These are phyloP conservation scores for Lagorchestes hirsutus DNA, from an alignment of 2,797 vertebrate genomes.

Conservation along the genomic window DNA sequence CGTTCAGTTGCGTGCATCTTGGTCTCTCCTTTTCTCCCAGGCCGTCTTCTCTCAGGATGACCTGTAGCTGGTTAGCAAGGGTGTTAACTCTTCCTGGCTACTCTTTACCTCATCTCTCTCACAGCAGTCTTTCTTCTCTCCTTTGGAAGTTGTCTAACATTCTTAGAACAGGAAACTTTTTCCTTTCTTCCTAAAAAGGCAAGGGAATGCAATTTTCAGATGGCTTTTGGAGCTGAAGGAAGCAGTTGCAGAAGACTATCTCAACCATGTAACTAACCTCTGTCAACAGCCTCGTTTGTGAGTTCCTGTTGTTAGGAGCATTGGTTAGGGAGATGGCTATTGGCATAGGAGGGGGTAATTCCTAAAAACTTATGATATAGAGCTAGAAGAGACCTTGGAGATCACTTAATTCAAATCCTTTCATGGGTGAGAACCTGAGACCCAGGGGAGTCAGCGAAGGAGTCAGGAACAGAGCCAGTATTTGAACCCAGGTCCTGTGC, in stretches of 20 bases:
- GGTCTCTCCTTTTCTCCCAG: background rate
- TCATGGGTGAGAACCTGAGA: background rate
- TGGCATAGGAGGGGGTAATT: background rate
- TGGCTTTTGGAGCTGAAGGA: background rate
- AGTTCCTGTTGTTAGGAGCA: background rate
- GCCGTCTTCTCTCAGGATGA: background rate
- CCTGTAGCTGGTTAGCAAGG: background rate
- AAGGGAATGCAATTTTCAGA: background rate
- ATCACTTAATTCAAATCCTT: background rate
- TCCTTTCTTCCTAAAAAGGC: background rate
- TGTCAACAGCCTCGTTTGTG: background rate
- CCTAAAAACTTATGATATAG: background rate
- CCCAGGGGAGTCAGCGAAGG: background rate
- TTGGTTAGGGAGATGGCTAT: background rate
- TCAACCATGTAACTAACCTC: background rate
- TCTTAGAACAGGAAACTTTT: background rate
- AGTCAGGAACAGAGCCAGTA: background rate
- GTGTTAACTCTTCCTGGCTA: background rate
- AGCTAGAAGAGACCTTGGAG: background rate
- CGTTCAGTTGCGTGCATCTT: background rate
- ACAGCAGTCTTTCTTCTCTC: background rate
- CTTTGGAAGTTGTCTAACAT: background rate
- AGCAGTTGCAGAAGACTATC: background rate
- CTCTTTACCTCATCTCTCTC: background rate
- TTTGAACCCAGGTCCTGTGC: background rate